Evolutionary conservation across 2,888 invertebrate genomes (phyloP).

Genomic region (Nomada ruficornis): DNA sequence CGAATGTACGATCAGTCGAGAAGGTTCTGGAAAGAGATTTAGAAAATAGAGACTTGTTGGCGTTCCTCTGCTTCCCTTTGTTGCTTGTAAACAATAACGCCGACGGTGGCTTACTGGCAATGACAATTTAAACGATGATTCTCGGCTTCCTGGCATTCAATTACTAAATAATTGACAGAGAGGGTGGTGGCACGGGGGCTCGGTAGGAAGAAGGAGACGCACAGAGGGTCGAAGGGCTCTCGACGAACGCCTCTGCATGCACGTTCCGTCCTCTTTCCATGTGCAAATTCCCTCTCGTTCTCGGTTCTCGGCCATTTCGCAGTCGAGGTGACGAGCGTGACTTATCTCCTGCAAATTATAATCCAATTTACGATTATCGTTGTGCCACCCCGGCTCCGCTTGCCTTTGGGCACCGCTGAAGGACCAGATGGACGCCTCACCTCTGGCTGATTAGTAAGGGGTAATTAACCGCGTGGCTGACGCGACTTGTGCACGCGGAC

Average conservation of each 20-base stretch:
- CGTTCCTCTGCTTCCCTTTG: constrained; percentile 39
- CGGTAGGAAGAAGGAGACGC: constrained; percentile 11
- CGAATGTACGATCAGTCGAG: too few species aligned
- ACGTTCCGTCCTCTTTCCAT: constrained; percentile 19
- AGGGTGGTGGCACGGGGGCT: constrained; percentile 58
- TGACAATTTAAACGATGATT: constrained; percentile 84
- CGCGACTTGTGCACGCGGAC: constrained; percentile 44
- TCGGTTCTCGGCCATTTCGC: constrained; percentile 73
- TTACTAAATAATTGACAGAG: constrained; percentile 82
- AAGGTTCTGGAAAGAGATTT: neutral
- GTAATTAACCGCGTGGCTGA: constrained; percentile 69
- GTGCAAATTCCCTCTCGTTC: constrained; percentile 48
- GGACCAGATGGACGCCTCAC: constrained; percentile 70
- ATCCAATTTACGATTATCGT: constrained; percentile 84
- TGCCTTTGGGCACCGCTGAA: constrained; percentile 66
- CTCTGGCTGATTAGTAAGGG: constrained; percentile 72
- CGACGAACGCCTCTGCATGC: constrained; percentile 9
- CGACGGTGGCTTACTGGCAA: constrained; percentile 74
- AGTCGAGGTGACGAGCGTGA: constrained; percentile 82
- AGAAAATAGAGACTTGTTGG: neutral
- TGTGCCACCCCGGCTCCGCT: constrained; percentile 66
- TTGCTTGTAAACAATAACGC: constrained; percentile 72
- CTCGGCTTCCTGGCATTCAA: constrained; percentile 82
- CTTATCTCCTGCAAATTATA: constrained; percentile 83
- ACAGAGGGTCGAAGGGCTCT: constrained; percentile 51